Percentiles rank a stretch among this genome's conserved stretches.
Evolutionary conservation across 2,113 vertebrate genomes (phyloP).

Genomic region (Oostethus manadensis): DNA sequence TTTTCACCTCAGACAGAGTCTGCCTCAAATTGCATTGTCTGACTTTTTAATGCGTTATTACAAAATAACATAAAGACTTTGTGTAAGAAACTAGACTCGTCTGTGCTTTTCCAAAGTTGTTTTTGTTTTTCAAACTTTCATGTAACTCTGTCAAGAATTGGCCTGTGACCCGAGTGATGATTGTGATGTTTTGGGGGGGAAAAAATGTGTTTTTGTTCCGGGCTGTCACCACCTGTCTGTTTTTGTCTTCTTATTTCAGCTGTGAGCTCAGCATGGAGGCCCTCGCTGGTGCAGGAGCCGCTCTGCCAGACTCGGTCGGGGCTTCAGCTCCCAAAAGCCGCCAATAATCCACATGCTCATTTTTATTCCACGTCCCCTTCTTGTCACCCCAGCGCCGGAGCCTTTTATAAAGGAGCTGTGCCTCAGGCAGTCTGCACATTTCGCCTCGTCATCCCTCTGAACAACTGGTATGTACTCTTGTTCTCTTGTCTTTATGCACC

Average conservation of each 20-base stretch:
- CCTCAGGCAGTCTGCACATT: background rate
- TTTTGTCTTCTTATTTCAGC: slow-evolving; percentile 37
- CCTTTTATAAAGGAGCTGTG: slow-evolving; percentile 39
- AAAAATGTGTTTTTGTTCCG: slow-evolving; percentile 2
- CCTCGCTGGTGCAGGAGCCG: slow-evolving; percentile 32
- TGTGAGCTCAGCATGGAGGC: slow-evolving; percentile 43
- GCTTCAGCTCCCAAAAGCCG: slow-evolving; percentile 37
- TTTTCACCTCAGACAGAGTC: slow-evolving; percentile 31
- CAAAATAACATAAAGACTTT: slow-evolving; percentile 49
- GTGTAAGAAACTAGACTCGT: slow-evolving; percentile 20
- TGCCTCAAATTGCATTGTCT: slow-evolving; percentile 41
- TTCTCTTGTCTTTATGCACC: background rate
- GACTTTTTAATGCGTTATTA: slow-evolving; percentile 46
- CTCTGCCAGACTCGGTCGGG: slow-evolving; percentile 28
- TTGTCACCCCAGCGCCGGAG: slow-evolving; percentile 10
- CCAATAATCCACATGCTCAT: slow-evolving; percentile 32
- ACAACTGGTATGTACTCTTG: slow-evolving; percentile 1
- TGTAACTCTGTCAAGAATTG: background rate
- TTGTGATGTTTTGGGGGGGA: background rate
- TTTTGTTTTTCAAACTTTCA: background rate
- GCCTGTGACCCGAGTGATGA: background rate
- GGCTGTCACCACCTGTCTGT: slow-evolving; percentile 43
- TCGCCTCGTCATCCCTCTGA: slow-evolving; percentile 8
- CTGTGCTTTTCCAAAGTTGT: slow-evolving; percentile 6
- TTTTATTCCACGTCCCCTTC: slow-evolving; percentile 17